phyloP scores from a whole-genome alignment of 2,113 vertebrate genomes.

The Stictonetta naevosa region DNA sequence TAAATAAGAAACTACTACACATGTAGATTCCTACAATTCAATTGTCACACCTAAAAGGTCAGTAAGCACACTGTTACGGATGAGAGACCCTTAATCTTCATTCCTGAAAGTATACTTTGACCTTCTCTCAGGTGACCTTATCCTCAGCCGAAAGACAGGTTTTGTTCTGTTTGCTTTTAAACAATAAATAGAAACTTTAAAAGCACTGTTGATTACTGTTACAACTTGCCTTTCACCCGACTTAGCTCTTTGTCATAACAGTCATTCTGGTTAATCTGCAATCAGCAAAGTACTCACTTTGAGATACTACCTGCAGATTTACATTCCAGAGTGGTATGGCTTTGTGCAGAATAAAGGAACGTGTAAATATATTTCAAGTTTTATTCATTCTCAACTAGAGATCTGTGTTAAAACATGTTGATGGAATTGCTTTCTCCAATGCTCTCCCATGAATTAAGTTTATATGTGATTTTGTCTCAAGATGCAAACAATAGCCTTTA shows the following conservation, averaged over 20 bases:
- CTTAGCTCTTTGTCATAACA: background rate
- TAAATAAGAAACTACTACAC: background rate
- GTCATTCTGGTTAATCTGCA: background rate
- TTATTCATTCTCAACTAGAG: background rate
- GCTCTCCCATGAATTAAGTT: background rate
- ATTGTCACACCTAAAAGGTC: background rate
- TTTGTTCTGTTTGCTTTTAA: background rate
- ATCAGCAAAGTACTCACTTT: background rate
- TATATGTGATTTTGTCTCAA: background rate
- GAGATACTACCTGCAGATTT: background rate
- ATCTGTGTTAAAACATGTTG: background rate
- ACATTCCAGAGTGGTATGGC: background rate
- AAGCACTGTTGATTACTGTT: background rate
- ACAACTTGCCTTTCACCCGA: background rate
- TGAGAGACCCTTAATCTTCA: background rate
- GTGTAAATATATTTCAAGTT: background rate
- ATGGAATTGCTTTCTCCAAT: background rate
- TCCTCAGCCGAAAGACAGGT: background rate
- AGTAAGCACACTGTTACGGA: background rate
- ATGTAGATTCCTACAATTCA: background rate
- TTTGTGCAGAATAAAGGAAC: background rate
- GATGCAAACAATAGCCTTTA: background rate
- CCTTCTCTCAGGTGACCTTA: background rate
- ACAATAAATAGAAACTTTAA: background rate
- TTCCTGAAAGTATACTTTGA: background rate